Evolutionary conservation across 2,888 invertebrate species (phyloP), one percentile per base, ranked within the genome.

Genomic region (Agrilus biguttatus): DNA sequence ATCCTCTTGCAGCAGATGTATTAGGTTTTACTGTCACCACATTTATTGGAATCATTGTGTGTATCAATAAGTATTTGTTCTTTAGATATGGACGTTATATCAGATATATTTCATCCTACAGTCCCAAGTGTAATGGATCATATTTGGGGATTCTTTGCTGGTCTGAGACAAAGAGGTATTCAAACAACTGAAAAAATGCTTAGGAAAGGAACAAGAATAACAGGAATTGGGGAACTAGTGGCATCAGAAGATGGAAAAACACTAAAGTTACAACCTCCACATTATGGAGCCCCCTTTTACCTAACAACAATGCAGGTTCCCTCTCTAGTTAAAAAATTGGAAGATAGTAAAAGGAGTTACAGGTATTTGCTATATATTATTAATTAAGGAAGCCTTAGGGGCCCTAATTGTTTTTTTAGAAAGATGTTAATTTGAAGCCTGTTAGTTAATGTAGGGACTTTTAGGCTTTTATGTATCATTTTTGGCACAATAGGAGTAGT

Each of bases 181-280:
- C 89, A 91, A 63, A 83, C 85, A 6, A 88, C 87, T 39, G 92
- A 92, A 61, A 81, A 83, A 65, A 83, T 92, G 76, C 68, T 92
- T 5, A 70, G 86, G 1, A 83, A 84, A 55, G 89, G 87, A 13
- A 80, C 85, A 39, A 75, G 81, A 49, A 74, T 91, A 37, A 84
- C 90, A 0, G 77, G 70, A 4, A 78, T 91, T 41, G 92, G 92
- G 12, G 79, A 89, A 66, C 65, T 91, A 19, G 74, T 78, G 40
- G 58, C 71, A 33, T 70, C 74, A n/a, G 74, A 78, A 41, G 74
- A 77, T 12, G 74, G 78, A 5, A 50, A 48, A 36, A 70, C 72
- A 0, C 58, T 86, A 42, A 75, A 79, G 54, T 71, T 89, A 55
- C 81, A 85, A 57, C 80, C 87, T 0, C 85, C 90, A 0, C 63